Conservation (phyloP, 2,888 invertebrate genomes). For the Halocaridina rubra region DNA sequence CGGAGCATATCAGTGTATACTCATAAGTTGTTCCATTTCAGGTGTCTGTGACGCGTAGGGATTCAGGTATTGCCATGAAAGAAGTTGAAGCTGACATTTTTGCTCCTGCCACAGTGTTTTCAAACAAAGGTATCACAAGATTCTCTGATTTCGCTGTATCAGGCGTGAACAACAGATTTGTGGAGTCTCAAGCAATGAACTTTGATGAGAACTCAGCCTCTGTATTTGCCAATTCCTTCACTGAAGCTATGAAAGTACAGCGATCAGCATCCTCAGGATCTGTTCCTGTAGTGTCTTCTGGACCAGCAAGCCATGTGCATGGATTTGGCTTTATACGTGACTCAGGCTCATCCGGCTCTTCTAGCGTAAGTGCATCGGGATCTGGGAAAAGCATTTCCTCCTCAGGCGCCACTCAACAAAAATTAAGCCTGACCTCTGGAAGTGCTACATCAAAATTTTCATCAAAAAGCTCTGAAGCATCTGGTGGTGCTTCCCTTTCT, state of each 20-base stretch:
- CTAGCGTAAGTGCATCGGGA: background rate
- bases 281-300: background rate
- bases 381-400: background rate
- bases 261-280: conserved; percentile 21
- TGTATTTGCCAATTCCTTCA: conserved; percentile 26
- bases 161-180: conserved; percentile 47
- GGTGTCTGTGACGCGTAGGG: conserved; percentile 36
- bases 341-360: background rate
- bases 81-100: conserved; percentile 48
- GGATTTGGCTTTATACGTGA: conserved; percentile 27
- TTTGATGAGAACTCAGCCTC: conserved; percentile 38
- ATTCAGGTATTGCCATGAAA: conserved; percentile 46
- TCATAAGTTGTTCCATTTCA: too few relatives aligned
- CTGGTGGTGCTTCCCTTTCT: background rate
- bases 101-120: conserved; percentile 53
- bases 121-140: conserved; percentile 48
- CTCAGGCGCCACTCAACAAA: background rate
- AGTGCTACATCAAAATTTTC: background rate
- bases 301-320: conserved; percentile 18
- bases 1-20: too few relatives aligned
- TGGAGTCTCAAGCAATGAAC: conserved; percentile 12
- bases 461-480: background rate
- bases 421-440: background rate
- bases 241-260: background rate
- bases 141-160: conserved; percentile 53